phyloP scores from a whole-genome alignment of 2,113 vertebrate genomes.

The Edolisoma coerulescens region DNA sequence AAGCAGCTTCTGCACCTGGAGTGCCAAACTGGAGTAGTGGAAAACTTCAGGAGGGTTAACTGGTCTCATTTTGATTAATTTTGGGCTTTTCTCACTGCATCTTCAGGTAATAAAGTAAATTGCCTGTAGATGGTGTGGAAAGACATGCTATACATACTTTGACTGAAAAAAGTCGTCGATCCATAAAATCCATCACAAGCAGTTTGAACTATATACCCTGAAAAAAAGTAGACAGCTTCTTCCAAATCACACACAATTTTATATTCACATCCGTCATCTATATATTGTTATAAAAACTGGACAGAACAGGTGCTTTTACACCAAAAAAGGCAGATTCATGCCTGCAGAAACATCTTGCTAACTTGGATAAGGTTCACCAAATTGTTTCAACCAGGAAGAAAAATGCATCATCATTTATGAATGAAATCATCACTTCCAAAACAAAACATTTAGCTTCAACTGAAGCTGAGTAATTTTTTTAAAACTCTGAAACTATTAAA shows the following conservation, averaged over 20 bases:
- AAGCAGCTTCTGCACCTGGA: not conserved
- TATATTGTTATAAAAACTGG: not conserved
- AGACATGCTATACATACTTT: not conserved
- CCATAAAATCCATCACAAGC: not conserved
- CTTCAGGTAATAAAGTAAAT: not conserved
- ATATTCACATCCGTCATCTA: not conserved
- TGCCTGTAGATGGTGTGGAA: conserved; percentile 8
- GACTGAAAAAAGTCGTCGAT: not conserved
- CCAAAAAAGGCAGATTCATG: not conserved
- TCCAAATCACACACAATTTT: not conserved
- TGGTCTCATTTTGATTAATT: not conserved
- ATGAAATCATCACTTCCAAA: not conserved
- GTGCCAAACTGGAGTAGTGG: not conserved
- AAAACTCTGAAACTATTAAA: not conserved
- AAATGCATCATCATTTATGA: too few relatives aligned
- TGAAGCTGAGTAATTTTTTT: not conserved
- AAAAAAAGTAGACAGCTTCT: not conserved
- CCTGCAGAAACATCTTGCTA: not conserved
- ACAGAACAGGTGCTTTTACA: not conserved
- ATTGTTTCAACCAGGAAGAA: not conserved
- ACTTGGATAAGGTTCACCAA: not conserved
- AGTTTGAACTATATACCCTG: not conserved
- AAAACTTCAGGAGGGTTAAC: not conserved
- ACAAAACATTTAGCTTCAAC: not conserved
- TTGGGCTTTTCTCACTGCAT: not conserved